phyloP scores from a whole-genome alignment of 1,140 invertebrate genomes.

The Drosophila orena region DNA sequence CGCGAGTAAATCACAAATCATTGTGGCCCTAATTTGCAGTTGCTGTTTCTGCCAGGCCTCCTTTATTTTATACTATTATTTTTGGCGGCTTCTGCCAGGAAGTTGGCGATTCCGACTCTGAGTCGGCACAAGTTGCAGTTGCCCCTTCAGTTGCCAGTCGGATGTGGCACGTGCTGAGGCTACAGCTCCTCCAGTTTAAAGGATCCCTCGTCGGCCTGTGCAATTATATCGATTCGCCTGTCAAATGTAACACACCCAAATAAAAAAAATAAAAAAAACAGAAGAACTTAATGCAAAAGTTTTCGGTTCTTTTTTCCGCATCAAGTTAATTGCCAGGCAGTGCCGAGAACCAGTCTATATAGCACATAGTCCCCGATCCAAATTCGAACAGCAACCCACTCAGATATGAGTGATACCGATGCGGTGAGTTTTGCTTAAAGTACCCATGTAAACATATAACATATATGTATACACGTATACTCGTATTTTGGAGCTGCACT shows the following conservation, averaged over 20 bases:
- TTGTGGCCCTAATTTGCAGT: constrained; percentile 67
- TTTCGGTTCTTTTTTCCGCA: constrained; percentile 24
- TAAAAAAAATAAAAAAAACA: neutral
- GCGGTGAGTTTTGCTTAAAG: constrained; percentile 65
- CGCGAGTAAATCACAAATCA: constrained; percentile 52
- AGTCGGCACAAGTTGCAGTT: constrained; percentile 53
- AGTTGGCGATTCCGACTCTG: constrained; percentile 48
- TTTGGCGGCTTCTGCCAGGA: constrained; percentile 14
- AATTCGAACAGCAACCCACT: constrained; percentile 1
- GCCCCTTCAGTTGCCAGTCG: constrained; percentile 49
- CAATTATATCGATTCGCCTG: constrained; percentile 70
- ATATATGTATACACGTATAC: neutral
- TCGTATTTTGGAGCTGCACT: constrained; percentile 25
- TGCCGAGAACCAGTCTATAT: constrained; percentile 45
- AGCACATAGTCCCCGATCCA: neutral
- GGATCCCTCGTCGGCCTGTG: constrained; percentile 18
- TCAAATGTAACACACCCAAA: constrained; percentile 29
- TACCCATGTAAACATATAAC: constrained; percentile 7
- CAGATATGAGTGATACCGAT: constrained; percentile 76
- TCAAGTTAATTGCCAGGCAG: constrained; percentile 64
- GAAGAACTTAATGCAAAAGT: constrained; percentile 45
- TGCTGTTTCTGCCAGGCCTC: constrained; percentile 30
- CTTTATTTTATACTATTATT: constrained; percentile 2
- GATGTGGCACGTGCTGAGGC: constrained; percentile 65
- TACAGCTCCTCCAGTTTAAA: constrained; percentile 48